Evolutionary conservation across 64 coral and sea anemone genomes (phyloP).

Genomic region (Montipora efflorescens): DNA sequence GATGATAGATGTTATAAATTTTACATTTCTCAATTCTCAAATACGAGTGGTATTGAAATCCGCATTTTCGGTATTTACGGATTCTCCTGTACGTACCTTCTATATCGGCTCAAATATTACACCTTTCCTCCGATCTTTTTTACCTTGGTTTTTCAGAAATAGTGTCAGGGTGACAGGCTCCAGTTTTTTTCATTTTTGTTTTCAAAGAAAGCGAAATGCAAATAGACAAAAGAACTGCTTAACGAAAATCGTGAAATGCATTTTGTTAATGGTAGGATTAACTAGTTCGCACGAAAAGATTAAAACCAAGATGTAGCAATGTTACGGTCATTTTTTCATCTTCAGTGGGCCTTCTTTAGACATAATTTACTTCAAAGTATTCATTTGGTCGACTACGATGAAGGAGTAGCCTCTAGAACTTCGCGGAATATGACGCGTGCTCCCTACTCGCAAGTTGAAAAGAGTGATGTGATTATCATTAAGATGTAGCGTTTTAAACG

Average conservation of each 20-base stretch:
- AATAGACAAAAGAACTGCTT: neutral
- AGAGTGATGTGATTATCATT: constrained; percentile 22
- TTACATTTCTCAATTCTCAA: neutral
- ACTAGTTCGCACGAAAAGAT: neutral
- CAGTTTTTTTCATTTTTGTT: neutral
- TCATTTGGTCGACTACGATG: neutral
- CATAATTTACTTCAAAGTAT: neutral
- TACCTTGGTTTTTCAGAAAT: too few relatives aligned
- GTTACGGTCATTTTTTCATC: neutral
- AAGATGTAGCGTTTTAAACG: neutral
- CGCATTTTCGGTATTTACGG: too few relatives aligned
- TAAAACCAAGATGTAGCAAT: neutral
- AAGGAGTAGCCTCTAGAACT: neutral
- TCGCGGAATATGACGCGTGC: neutral
- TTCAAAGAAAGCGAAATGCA: neutral
- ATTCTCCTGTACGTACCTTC: neutral
- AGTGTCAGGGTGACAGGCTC: too few relatives aligned
- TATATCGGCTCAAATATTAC: neutral
- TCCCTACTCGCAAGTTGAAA: neutral
- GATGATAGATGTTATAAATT: constrained; percentile 22
- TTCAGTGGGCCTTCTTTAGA: neutral
- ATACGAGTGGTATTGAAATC: neutral
- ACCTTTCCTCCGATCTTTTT: neutral
- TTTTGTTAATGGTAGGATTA: neutral
- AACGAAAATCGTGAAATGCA: neutral